These are phyloP conservation scores for Antennarius maculatus DNA, from an alignment of 2,797 vertebrate species.

Conservation along the genomic window DNA sequence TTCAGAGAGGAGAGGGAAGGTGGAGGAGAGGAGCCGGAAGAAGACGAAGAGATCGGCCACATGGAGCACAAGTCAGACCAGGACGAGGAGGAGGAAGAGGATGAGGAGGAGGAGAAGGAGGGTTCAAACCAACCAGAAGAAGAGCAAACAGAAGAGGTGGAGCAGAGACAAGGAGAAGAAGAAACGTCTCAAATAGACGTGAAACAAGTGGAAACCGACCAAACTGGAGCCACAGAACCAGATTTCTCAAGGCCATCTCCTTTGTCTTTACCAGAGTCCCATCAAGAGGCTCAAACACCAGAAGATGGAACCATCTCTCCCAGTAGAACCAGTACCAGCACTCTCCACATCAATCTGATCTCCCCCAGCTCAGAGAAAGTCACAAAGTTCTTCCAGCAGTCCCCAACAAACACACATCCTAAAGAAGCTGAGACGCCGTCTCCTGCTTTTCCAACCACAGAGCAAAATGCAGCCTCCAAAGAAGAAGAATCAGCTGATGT, in stretches of 20 bases:
- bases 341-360: conserved; percentile 46
- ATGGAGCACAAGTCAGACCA: not conserved
- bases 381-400: conserved; percentile 20
- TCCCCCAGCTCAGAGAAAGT: conserved; percentile 59
- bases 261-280: conserved; percentile 16
- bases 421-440: conserved; percentile 1
- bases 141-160: not conserved
- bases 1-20: conserved; percentile 22
- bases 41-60: not conserved
- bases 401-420: not conserved
- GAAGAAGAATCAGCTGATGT: not conserved
- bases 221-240: conserved; percentile 22
- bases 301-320: conserved; percentile 27
- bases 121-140: not conserved
- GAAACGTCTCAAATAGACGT: not conserved
- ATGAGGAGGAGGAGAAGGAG: not conserved
- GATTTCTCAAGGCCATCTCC: conserved; percentile 2
- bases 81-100: not conserved
- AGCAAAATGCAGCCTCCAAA: not conserved
- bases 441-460: not conserved
- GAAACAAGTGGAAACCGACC: conserved; percentile 3
- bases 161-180: not conserved
- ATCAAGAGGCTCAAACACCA: conserved; percentile 3
- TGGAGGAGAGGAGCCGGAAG: conserved; percentile 16
- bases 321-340: conserved; percentile 33